These are phyloP conservation scores for Meiosimyza decipiens DNA, from an alignment of 2,888 invertebrate species.

Conservation along the genomic window DNA sequence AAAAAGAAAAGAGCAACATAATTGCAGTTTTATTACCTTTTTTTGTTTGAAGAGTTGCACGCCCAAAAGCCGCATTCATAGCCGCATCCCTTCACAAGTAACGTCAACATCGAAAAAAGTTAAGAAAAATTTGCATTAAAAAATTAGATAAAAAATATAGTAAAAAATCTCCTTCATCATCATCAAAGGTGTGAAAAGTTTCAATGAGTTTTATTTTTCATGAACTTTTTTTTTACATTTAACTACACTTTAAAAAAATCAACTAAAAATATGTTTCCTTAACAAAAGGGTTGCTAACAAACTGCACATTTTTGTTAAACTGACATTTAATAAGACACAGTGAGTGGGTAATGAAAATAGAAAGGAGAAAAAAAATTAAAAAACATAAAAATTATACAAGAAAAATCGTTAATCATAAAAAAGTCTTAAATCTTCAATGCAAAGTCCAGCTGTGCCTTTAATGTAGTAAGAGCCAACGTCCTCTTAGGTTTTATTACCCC, in stretches of 20 bases:
- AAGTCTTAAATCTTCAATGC: constrained; percentile 13
- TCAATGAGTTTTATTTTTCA: constrained; percentile 51
- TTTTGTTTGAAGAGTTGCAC: not conserved
- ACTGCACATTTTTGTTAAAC: not conserved
- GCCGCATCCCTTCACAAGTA: constrained; percentile 9
- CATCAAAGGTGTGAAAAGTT: constrained; percentile 63
- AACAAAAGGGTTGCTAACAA: constrained; percentile 20
- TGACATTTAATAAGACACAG: constrained; percentile 1
- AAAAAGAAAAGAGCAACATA: constrained; percentile 46
- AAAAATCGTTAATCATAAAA: constrained; percentile 40
- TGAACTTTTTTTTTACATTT: constrained; percentile 20
- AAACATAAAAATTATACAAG: constrained; percentile 24
- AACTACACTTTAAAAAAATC: not conserved
- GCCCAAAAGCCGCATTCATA: not conserved
- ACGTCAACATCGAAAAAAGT: constrained; percentile 46
- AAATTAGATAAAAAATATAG: constrained; percentile 8
- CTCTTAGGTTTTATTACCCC: constrained; percentile 12
- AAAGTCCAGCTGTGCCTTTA: constrained; percentile 31
- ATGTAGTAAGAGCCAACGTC: not conserved
- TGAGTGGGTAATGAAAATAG: not conserved
- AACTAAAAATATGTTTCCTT: not conserved
- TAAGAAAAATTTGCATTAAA: constrained; percentile 32
- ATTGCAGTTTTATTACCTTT: constrained; percentile 62
- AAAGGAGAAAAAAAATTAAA: constrained; percentile 20
- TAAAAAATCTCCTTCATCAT: constrained; percentile 46